Base-by-base conservation (phyloP, 1,140 invertebrate species). In the Capitella teleta region DNA sequence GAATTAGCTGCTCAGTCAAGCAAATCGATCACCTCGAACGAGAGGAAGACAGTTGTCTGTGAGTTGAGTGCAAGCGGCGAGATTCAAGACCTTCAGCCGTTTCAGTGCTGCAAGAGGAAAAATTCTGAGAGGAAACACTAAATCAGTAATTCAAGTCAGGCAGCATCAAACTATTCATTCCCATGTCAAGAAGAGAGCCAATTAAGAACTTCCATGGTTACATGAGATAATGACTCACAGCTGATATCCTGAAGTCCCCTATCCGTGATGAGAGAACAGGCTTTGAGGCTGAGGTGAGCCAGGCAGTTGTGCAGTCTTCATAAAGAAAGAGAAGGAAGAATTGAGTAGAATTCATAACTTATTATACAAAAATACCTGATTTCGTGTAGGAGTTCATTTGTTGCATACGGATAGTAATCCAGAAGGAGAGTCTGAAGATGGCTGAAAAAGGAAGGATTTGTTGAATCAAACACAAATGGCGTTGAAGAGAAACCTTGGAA, bases 221-320 rank as follows among this genome's bases (percentile, higher is more conserved):
- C 19, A 44, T 19, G 26, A 16, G 5, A 16, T 18, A 45, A 45
- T 24, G n/a, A 45, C 58, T 53, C 55, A 67, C 65, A 54, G 41
- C 54, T 40, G 16, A 68, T 49, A 10, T 49, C 37, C 23, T 61
- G 52, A 14, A 67, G 48, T 25, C 66, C 66, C 42, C 42, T 47
- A 51, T 68, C 66, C 28, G 62, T 68, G n/a, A 68, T 63, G 8
- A 68, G 44, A 24, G 61, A 47, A 55, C 66, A 66, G 2, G 60
- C 57, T 28, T 53, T 54, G 10, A 68, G 48, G 53, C 62, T 68
- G 3, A 68, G 46, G 10, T 58, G 52, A 32, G 45, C 46, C 16
- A 68, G 47, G 25, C 58, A 55, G 18, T 52, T 57, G 51, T 68
- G 66, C 34, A 58, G 56, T 51, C 66, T 68, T 53, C 38, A 61